These are phyloP conservation scores for Drosophila mayri DNA, from an alignment of 1,140 invertebrate species.

Conservation along the genomic window DNA sequence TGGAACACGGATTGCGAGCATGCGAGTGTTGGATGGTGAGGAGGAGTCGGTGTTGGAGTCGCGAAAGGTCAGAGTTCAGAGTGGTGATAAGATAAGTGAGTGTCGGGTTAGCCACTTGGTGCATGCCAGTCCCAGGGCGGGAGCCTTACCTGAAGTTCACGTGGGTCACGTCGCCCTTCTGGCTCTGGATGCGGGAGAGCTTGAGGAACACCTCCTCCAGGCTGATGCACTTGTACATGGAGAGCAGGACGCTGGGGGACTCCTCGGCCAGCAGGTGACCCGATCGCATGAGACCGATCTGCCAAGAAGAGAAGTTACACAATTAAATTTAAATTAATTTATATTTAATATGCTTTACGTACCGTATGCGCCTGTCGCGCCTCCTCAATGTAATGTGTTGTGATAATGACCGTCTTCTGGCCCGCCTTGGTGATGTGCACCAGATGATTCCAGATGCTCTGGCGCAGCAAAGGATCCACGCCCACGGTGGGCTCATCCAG, in stretches of 20 bases:
- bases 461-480: constrained; percentile 94
- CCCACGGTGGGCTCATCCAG: constrained; percentile 98
- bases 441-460: constrained; percentile 97
- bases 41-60: constrained; percentile 27
- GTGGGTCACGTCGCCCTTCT: constrained; percentile 80
- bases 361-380: constrained; percentile 94
- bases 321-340: no score
- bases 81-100: constrained; percentile 38
- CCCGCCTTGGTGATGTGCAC: constrained; percentile 92
- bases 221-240: constrained; percentile 92
- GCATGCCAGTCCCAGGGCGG: constrained; percentile 39
- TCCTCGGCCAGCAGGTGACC: constrained; percentile 96
- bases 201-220: constrained; percentile 98
- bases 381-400: constrained; percentile 97
- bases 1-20: constrained; percentile 73
- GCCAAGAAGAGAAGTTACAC: not conserved
- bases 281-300: constrained; percentile 98
- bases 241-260: constrained; percentile 93
- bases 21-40: constrained; percentile 59
- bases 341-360: constrained; percentile 73
- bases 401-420: constrained; percentile 96
- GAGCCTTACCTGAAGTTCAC: constrained; percentile 83
- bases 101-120: constrained; percentile 49
- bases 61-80: constrained; percentile 27
- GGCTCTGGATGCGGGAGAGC: constrained; percentile 89